These are phyloP conservation scores for Cataglyphis hispanica DNA, from an alignment of 1,140 invertebrate genomes.

Conservation along the genomic window DNA sequence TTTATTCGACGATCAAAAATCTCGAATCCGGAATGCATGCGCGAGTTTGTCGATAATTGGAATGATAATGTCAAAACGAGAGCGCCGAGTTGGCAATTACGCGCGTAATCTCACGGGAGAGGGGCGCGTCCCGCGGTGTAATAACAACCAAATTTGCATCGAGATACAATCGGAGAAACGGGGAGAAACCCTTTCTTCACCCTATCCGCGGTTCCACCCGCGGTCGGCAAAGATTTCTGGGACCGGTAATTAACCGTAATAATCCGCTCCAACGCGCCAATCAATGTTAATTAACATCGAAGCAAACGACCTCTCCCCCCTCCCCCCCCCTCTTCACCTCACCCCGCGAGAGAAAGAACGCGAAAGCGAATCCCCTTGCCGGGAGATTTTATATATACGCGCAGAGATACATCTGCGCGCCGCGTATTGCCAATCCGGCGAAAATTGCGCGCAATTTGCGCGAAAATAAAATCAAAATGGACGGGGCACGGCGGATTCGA, in stretches of 20 bases:
- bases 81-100: conserved; percentile 58
- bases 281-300: conserved; percentile 78
- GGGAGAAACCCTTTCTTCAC: conserved; percentile 5
- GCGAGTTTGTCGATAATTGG: background rate
- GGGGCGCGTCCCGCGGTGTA: conserved; percentile 1
- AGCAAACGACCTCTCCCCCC: conserved; percentile 10
- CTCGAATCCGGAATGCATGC: conserved; percentile 26
- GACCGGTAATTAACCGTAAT: conserved; percentile 74
- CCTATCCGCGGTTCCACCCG: too few relatives aligned
- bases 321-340: too few relatives aligned
- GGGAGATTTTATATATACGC: conserved; percentile 5
- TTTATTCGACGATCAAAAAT: conserved; percentile 47
- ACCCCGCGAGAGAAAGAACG: conserved; percentile 56
- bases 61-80: conserved; percentile 59
- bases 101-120: conserved; percentile 37
- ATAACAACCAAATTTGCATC: conserved; percentile 73
- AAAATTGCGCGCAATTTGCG: conserved; percentile 71
- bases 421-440: conserved; percentile 14
- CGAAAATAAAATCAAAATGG: conserved; percentile 65
- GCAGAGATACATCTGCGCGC: conserved; percentile 51
- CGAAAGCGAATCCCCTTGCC: conserved; percentile 11
- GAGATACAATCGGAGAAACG: conserved; percentile 64
- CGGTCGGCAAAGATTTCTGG: conserved; percentile 61
- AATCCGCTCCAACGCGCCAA: conserved; percentile 70
- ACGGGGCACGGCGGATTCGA: conserved; percentile 49